A percentile compares a stretch with the other conserved stretches of the same genome.
Evolutionary conservation across 2,113 vertebrate genomes (phyloP).

Genomic region (Mesembrinibis cayennensis): DNA sequence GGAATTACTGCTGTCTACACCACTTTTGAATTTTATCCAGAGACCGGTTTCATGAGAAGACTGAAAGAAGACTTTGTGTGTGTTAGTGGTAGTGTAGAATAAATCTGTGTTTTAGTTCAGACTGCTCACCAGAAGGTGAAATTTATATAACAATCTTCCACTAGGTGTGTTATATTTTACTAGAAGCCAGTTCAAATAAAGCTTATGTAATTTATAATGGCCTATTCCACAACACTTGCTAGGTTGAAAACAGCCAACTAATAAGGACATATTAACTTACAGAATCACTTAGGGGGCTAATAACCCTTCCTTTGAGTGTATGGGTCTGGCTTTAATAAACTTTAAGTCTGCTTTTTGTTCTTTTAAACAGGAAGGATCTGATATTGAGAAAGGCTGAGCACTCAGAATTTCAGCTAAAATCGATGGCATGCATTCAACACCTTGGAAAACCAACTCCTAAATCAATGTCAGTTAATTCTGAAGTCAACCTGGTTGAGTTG

Average conservation of each 20-base stretch:
- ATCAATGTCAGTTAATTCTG: background rate
- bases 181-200: slow-evolving; percentile 43
- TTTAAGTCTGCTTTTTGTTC: slow-evolving; percentile 20
- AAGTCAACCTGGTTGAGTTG: background rate
- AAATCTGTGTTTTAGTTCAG: background rate
- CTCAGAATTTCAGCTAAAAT: background rate
- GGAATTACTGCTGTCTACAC: background rate
- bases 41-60: background rate
- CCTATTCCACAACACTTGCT: background rate
- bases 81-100: background rate
- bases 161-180: slow-evolving; percentile 26
- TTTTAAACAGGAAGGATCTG: slow-evolving; percentile 8
- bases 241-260: slow-evolving; percentile 30
- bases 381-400: background rate
- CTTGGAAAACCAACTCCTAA: slow-evolving; percentile 10
- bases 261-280: slow-evolving; percentile 31
- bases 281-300: slow-evolving; percentile 16
- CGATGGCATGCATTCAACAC: background rate
- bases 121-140: background rate
- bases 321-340: slow-evolving; percentile 48
- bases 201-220: slow-evolving; percentile 7
- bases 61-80: background rate
- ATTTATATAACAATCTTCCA: slow-evolving; percentile 20
- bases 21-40: background rate
- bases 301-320: background rate